Evolutionary conservation across 2,888 invertebrate genomes (phyloP), one percentile per base, ranked within the genome.

Genomic region (Drosophila anceps): DNA sequence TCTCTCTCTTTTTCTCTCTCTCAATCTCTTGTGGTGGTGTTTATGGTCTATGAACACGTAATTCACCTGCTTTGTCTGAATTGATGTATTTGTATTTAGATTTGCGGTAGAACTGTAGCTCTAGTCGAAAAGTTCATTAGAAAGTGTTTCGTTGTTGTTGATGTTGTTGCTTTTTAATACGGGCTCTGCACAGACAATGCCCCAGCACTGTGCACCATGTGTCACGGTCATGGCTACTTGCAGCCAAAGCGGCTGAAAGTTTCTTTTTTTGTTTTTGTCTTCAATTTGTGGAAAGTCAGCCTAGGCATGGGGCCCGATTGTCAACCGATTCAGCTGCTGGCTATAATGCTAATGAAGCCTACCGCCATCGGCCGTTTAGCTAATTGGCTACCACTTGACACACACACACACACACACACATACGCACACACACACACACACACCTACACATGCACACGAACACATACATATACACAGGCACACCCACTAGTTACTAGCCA

Each of bases 21-120:
- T 63, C n/a, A 9, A 6, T n/a, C 20, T 53, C 53, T 65, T 54
- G 66, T 51, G 62, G 76, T 39, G 63, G 73, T 70, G 68, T 82
- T 90, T 86, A 86, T 88, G 90, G 84, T 83, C 82, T 85, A 76
- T 83, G 79, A 74, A 59, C 84, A 86, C 71, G 86, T 85, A 90
- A 85, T 86, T 90, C 81, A 86, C 86, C 86, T 85, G 85, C 61
- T 72, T 75, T 81, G 72, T 60, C 60, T 64, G 58, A 51, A 65
- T 80, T 83, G 80, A 69, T 81, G 81, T 55, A 75, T 70, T 81
- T 78, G 73, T 61, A 80, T 84, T 85, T 62, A 76, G 73, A 84
- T 89, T 78, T 81, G 78, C 65, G 65, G 72, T 44, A 84, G 88
- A 89, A 84, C 66, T 57, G 65, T 69, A 61, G 69, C 77, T 71